Conservation (phyloP, 2,888 invertebrate species). For the Serripes groenlandicus region DNA sequence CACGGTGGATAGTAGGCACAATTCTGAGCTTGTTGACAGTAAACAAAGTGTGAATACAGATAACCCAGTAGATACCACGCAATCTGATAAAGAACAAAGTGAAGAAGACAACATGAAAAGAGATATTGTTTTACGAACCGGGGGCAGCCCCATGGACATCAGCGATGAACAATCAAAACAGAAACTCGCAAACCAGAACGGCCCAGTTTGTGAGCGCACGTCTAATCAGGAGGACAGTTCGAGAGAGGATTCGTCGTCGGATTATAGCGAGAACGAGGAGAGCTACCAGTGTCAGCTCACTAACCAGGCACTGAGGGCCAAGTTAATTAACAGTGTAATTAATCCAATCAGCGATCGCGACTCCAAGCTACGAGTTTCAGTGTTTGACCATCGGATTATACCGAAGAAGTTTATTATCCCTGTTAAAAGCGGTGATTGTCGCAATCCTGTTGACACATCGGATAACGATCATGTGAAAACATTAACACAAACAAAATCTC, state of each 20-base stretch:
- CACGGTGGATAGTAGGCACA: background rate
- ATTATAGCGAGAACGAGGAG: constrained; percentile 61
- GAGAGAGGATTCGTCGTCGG: constrained; percentile 63
- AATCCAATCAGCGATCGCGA: constrained; percentile 57
- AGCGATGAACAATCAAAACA: background rate
- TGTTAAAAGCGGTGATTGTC: constrained; percentile 36
- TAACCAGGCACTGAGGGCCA: constrained; percentile 61
- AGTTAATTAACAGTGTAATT: constrained; percentile 53
- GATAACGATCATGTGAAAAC: constrained; percentile 20
- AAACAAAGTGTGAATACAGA: constrained; percentile 19
- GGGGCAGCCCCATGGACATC: constrained; percentile 2
- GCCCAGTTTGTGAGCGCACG: background rate
- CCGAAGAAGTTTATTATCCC: constrained; percentile 58
- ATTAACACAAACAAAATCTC: background rate
- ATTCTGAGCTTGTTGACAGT: constrained; percentile 16
- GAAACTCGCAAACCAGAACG: background rate
- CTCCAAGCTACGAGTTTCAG: constrained; percentile 64
- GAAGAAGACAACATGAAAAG: constrained; percentile 18
- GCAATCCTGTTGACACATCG: constrained; percentile 24
- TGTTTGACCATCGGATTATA: constrained; percentile 68
- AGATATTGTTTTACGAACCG: constrained; percentile 6
- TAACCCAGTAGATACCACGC: constrained; percentile 1
- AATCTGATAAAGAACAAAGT: constrained; percentile 7
- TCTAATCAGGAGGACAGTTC: constrained; percentile 26
- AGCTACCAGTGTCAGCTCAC: constrained; percentile 59